Evolutionary conservation across 2,888 invertebrate genomes (phyloP).

Genomic region (Calameuta idolon): DNA sequence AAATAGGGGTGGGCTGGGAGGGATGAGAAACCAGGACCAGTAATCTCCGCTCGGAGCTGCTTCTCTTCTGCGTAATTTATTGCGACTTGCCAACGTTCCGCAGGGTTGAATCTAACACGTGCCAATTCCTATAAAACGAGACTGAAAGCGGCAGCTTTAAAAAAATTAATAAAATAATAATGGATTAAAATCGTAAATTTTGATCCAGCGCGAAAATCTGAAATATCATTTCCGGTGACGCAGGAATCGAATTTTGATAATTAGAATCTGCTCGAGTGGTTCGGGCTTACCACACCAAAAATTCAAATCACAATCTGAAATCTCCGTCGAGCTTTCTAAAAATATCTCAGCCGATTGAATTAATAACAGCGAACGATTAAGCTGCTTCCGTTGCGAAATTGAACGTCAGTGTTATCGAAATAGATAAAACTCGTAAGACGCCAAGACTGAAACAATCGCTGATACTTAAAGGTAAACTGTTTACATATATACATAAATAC

Average conservation of each 20-base stretch:
- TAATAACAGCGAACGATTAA: neutral
- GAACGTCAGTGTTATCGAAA: neutral
- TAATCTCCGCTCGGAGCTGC: slow-evolving; percentile 34
- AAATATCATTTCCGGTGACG: neutral
- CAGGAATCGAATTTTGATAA: neutral
- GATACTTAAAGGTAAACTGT: too few relatives aligned
- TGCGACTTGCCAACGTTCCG: slow-evolving; percentile 30
- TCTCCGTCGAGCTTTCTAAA: neutral
- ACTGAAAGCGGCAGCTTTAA: neutral
- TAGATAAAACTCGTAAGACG: neutral
- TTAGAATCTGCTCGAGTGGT: neutral
- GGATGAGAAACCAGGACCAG: slow-evolving; percentile 34
- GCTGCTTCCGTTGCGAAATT: neutral
- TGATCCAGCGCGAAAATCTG: neutral
- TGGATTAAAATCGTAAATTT: neutral
- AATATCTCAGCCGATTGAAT: neutral
- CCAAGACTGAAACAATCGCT: neutral
- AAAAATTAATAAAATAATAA: neutral
- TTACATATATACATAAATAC: too few relatives aligned
- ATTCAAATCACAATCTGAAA: neutral
- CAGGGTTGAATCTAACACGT: slow-evolving; percentile 29
- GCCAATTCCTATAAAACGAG: neutral
- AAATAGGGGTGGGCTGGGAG: slow-evolving; percentile 29
- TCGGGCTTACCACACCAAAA: neutral
- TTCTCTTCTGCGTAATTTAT: slow-evolving; percentile 35